Evolutionary conservation across 2,797 vertebrate genomes (phyloP).

Genomic region (Sebastiscus albofasciatus): DNA sequence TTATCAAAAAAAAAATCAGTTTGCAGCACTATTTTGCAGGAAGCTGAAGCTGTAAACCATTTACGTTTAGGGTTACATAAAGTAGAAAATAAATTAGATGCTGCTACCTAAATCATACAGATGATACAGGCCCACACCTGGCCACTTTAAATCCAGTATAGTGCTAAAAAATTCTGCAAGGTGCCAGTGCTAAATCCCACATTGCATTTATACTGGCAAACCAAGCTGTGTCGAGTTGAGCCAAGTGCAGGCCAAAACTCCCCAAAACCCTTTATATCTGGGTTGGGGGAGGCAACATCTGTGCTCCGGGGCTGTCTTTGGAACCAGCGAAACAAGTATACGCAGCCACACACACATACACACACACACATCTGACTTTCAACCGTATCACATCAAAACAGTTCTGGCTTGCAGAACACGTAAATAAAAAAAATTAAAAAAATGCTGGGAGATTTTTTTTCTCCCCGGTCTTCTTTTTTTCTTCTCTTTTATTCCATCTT

Average conservation of each 20-base stretch:
- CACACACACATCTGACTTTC: conserved; percentile 23
- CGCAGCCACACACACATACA: conserved; percentile 26
- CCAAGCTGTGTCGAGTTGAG: conserved; percentile 6
- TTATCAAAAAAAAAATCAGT: conserved; percentile 1
- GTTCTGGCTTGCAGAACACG: conserved; percentile 27
- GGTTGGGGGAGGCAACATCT: conserved; percentile 43
- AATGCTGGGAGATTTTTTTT: not conserved
- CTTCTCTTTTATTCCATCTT: conserved; percentile 16
- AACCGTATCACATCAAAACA: conserved; percentile 52
- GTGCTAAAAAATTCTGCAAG: not conserved
- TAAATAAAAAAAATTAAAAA: conserved; percentile 8
- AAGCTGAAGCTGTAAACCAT: not conserved
- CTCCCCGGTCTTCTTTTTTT: not conserved
- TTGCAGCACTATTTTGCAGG: not conserved
- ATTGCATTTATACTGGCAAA: conserved; percentile 16
- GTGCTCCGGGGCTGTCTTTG: conserved; percentile 23
- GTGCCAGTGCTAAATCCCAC: not conserved
- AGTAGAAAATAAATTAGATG: conserved; percentile 2
- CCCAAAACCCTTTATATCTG: conserved; percentile 35
- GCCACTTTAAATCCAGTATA: not conserved
- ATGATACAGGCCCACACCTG: not conserved
- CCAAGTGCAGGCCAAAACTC: conserved; percentile 13
- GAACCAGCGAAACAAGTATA: conserved; percentile 21
- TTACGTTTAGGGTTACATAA: not conserved
- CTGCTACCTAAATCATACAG: not conserved